These are phyloP conservation scores for Nibea coibor DNA, from an alignment of 2,113 vertebrate species.

Conservation along the genomic window DNA sequence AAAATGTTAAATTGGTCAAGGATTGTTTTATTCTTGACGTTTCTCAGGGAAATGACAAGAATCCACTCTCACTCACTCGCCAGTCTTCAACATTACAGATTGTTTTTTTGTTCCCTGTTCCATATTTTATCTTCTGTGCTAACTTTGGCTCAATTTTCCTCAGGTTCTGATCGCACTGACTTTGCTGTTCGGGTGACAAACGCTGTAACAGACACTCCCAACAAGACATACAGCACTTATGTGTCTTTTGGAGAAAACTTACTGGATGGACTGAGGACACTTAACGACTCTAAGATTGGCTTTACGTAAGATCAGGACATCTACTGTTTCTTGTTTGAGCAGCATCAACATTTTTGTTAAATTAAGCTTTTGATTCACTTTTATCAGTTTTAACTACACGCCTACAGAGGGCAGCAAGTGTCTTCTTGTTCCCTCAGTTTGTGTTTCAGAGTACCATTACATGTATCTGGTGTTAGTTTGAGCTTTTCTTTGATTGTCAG, in stretches of 20 bases:
- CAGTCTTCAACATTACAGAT: too few relatives aligned
- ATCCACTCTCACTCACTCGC: too few relatives aligned
- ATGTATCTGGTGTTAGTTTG: neutral
- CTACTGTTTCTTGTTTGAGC: too few relatives aligned
- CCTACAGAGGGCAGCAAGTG: neutral
- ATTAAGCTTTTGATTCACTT: too few relatives aligned
- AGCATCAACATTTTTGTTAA: too few relatives aligned
- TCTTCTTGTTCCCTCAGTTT: neutral
- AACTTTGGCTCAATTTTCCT: neutral
- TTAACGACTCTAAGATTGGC: neutral
- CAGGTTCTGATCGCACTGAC: too few relatives aligned
- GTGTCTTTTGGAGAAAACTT: constrained; percentile 24
- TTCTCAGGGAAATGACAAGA: too few relatives aligned
- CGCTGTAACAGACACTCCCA: neutral
- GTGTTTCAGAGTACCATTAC: neutral
- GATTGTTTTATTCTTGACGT: too few relatives aligned
- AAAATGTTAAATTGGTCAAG: too few relatives aligned
- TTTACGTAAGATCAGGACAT: neutral
- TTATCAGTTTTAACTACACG: too few relatives aligned
- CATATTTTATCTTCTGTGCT: neutral
- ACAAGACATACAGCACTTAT: neutral
- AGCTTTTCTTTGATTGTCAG: neutral
- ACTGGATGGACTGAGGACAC: constrained; percentile 17
- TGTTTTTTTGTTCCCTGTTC: too few relatives aligned
- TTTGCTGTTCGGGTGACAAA: neutral